Evolutionary conservation across 1,140 invertebrate species (phyloP), one percentile per base, ranked within the genome.

Genomic region (Zaprionus gabonicus): DNA sequence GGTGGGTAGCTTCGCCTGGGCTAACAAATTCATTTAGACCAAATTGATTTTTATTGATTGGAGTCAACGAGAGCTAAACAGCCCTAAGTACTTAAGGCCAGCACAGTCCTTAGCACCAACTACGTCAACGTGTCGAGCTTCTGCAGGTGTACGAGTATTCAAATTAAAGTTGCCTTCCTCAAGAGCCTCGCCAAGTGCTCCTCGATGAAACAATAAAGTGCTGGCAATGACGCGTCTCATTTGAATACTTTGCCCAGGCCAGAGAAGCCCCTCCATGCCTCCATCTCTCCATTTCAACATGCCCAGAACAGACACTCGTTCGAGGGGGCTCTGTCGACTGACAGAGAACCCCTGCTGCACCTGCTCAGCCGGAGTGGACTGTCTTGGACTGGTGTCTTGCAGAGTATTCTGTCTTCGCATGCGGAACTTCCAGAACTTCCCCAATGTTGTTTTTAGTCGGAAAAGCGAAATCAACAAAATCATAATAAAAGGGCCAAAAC

Each of bases 381-480:
- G 13, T 20, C 17, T 51, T 31, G 31, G 9, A 23, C 46, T 49
- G 17, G 12, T 4, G 3, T 12, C 7, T 10, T 4, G 46, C 2
- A 68, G 65, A 38, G 55, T 68, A 25, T 68, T 44, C 36, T 23
- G 36, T 57, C 44, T 27, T 67, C 64, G 53, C n/a, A 9, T 46
- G 53, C 6, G 17, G 12, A 66, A 66, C 10, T 36, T 10, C 4
- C 2, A 13, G 58, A 23, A 2, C 23, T 41, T 23, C 10, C 53
- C 31, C 58, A 46, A 49, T 71, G 44, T 10, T 15, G 38, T 57
- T 63, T 49, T 31, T 60, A 62, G 10, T 3, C n/a, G 34, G 83
- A 71, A 82, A 83, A 87, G 69, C 68, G 79, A 88, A 88, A 87
- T 87, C 81, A 84, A 88, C 84, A 88, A 84, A 83, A 87, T 87